Evolutionary conservation across 2,113 vertebrate species (phyloP), one percentile per base, ranked within the genome.

Genomic region (Furnarius figulus): DNA sequence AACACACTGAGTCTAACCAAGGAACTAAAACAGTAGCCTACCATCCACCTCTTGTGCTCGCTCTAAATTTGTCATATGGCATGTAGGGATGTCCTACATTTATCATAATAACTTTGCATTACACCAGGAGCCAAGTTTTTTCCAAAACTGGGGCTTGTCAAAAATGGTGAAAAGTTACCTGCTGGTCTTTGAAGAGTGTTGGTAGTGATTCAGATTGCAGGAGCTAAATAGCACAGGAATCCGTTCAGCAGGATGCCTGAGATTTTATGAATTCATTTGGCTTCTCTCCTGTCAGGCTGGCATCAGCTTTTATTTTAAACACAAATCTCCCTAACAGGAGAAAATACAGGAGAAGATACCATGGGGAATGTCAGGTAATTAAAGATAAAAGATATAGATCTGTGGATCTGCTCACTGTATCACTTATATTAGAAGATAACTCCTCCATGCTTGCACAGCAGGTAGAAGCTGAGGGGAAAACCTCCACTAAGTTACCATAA

Each of bases 301-400:
- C 50, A 89, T 61, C 49, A 87, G 37, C 49, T 91, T 92, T 95
- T 75, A 67, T 87, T 93, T 95, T 74, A 74, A 92, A 89, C 21
- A 55, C 62, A 91, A 79, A 58, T 65, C 40, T 87, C 56, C 44
- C 22, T 67, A 82, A 65, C 39, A 40, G 39, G 35, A 58, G 46
- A 63, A 85, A 79, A 82, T 52, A 79, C 8, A 56, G 31, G 23
- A 71, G 35, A 80, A 28, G 58, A 75, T 53, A 85, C 19, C 39
- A 40, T 56, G 56, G 31, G 49, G 85, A 65, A 66, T 76, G 44
- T 33, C 31, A 82, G 27, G 53, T 79, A 89, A 91, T 95, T 89
- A 85, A 87, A 82, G 66, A 49, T 40, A 24, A 79, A 83, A 89
- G 30, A 35, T 61, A 58, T 13, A 35, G 8, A 67, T 61, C 37